These are phyloP conservation scores for Leptopilina boulardi DNA, from an alignment of 1,140 invertebrate genomes.

Conservation along the genomic window DNA sequence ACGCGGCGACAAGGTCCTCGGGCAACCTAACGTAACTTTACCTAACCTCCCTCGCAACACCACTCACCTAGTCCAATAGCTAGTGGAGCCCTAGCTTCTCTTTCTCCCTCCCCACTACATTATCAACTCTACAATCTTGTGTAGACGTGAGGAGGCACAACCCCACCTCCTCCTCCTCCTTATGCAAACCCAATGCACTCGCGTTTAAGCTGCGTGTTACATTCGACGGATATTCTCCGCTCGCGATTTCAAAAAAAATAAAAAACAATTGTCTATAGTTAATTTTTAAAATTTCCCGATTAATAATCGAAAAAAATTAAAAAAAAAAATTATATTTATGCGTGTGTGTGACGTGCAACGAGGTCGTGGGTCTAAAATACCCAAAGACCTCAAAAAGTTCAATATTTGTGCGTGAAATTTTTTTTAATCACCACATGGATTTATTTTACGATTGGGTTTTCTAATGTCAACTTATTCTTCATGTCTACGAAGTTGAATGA, in stretches of 20 bases:
- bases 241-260: conserved; percentile 45
- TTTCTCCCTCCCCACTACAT: not conserved
- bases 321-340: too few species aligned
- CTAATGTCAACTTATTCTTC: not conserved
- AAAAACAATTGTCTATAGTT: too few species aligned
- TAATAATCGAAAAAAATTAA: too few species aligned
- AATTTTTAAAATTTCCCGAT: too few species aligned
- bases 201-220: conserved; percentile 2
- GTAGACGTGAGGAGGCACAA: conserved; percentile 35
- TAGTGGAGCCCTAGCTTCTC: conserved; percentile 48
- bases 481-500: conserved; percentile 6
- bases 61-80: conserved; percentile 55
- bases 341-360: conserved; percentile 5
- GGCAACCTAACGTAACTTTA: conserved; percentile 33
- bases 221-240: conserved; percentile 16
- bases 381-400: conserved; percentile 7
- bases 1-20: conserved; percentile 46
- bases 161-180: conserved; percentile 44
- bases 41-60: conserved; percentile 42
- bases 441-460: not conserved
- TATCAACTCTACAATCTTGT: conserved; percentile 13
- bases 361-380: not conserved
- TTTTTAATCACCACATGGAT: not conserved
- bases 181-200: conserved; percentile 17
- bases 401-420: not conserved